A percentile compares a stretch with the other conserved stretches of the same genome.
Conservation (phyloP, 2,888 invertebrate genomes). For the Schizotus pectinicornis region DNA sequence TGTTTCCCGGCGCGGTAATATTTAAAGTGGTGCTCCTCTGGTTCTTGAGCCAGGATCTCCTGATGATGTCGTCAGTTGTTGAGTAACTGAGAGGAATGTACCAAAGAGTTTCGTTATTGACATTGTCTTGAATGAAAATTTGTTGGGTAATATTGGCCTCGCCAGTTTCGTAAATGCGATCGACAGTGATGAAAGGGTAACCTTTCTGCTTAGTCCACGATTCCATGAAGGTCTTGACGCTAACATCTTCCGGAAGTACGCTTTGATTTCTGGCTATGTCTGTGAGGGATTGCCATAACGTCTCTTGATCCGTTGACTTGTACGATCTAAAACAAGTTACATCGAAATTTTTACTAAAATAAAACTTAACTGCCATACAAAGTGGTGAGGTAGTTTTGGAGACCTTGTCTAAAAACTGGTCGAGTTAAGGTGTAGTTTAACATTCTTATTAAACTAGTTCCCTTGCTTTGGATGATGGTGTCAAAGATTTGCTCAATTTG, state of each 20-base stretch:
- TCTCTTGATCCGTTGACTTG: conserved; percentile 68
- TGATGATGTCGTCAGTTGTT: conserved; percentile 38
- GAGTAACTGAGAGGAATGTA: conserved; percentile 66
- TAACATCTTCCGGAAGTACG: conserved; percentile 56
- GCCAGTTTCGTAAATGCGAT: conserved; percentile 61
- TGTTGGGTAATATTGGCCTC: conserved; percentile 61
- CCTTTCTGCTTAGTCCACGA: conserved; percentile 77
- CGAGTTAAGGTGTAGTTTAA: conserved; percentile 64
- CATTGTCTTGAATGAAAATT: conserved; percentile 48
- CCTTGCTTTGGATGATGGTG: conserved; percentile 53
- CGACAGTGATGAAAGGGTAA: conserved; percentile 69
- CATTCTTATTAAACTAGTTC: conserved; percentile 66
- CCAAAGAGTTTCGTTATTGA: conserved; percentile 58
- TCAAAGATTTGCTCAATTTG: conserved; percentile 69
- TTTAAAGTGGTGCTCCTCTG: conserved; percentile 43
- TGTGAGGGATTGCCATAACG: conserved; percentile 69
- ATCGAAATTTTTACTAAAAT: neutral
- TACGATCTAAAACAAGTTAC: conserved; percentile 59
- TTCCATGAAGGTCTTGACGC: conserved; percentile 69
- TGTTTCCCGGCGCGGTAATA: conserved; percentile 43
- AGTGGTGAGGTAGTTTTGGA: conserved; percentile 62
- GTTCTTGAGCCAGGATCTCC: conserved; percentile 47
- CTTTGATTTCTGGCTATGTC: conserved; percentile 45
- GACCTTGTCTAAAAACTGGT: conserved; percentile 62
- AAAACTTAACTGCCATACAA: conserved; percentile 58